Percentiles rank a stretch among this genome's conserved stretches.
Conservation (phyloP, 2,888 invertebrate genomes). For the Herminia tarsipennalis region DNA sequence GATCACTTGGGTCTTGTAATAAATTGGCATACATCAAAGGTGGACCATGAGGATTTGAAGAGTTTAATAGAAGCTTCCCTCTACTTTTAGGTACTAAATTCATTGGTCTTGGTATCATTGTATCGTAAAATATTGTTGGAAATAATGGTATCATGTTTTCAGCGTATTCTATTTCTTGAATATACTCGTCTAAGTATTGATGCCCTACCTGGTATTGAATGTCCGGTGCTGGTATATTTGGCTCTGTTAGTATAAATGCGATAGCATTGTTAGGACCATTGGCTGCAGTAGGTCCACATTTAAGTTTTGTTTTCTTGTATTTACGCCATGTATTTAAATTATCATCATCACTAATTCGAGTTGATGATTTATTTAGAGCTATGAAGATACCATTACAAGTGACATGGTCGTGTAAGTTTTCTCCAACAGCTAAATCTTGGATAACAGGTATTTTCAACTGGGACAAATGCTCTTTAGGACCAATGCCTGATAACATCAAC, state of each 20-base stretch:
- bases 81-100: constrained; percentile 86
- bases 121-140: constrained; percentile 86
- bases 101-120: constrained; percentile 83
- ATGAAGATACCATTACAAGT: constrained; percentile 78
- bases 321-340: constrained; percentile 64
- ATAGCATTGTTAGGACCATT: constrained; percentile 83
- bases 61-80: constrained; percentile 86
- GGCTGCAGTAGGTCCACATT: constrained; percentile 77
- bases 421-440: too few species aligned
- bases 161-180: too few species aligned
- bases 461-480: constrained; percentile 56
- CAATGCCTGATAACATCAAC: too few species aligned
- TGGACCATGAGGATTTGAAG: constrained; percentile 88
- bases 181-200: too few species aligned
- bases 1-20: constrained; percentile 85
- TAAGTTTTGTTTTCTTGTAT: constrained; percentile 59
- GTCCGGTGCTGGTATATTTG: constrained; percentile 81
- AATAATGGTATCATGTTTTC: constrained; percentile 78
- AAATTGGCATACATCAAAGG: constrained; percentile 90
- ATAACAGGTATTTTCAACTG: constrained; percentile 54
- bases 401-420: constrained; percentile 72
- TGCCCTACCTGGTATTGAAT: too few species aligned
- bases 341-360: constrained; percentile 66
- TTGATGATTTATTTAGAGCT: constrained; percentile 80
- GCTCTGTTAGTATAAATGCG: constrained; percentile 82